phyloP scores from a whole-genome alignment of 2,888 invertebrate species.

The Eupithecia tripunctaria region DNA sequence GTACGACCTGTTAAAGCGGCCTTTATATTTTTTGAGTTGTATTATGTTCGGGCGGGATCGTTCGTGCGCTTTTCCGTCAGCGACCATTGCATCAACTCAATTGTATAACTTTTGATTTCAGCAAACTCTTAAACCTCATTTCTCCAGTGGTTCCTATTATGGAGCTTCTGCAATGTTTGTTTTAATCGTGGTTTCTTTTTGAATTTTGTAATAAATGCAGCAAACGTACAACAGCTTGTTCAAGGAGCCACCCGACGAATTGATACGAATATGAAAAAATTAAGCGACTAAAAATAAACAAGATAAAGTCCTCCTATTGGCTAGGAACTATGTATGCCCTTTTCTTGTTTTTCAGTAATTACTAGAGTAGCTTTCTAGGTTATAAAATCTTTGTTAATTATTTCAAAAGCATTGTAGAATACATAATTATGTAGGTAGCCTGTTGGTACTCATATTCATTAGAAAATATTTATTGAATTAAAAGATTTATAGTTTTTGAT shows the following conservation, averaged over 20 bases:
- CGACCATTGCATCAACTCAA: not conserved
- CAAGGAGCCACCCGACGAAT: slow-evolving; percentile 64
- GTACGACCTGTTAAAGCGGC: not conserved
- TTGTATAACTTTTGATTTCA: not conserved
- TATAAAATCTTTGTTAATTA: not conserved
- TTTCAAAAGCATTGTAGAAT: too few relatives aligned
- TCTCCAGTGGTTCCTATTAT: not conserved
- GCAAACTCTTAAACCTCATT: not conserved
- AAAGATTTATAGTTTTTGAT: not conserved
- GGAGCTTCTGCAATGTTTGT: not conserved
- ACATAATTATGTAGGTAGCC: too few relatives aligned
- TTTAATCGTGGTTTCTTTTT: slow-evolving; percentile 27
- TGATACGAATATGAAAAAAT: slow-evolving; percentile 60
- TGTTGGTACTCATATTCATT: too few relatives aligned
- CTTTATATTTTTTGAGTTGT: not conserved
- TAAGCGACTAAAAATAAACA: slow-evolving; percentile 48
- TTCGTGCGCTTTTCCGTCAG: not conserved
- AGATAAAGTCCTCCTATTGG: slow-evolving; percentile 39
- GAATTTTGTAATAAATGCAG: slow-evolving; percentile 36
- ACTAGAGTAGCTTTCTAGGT: not conserved
- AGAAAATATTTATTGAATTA: too few relatives aligned
- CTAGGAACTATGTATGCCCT: slow-evolving; percentile 55
- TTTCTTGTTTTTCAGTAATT: slow-evolving; percentile 37
- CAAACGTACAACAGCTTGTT: slow-evolving; percentile 62
- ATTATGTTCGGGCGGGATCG: not conserved